Base-by-base conservation (phyloP, 2,797 vertebrate genomes). In the Periophthalmus magnuspinnatus region DNA sequence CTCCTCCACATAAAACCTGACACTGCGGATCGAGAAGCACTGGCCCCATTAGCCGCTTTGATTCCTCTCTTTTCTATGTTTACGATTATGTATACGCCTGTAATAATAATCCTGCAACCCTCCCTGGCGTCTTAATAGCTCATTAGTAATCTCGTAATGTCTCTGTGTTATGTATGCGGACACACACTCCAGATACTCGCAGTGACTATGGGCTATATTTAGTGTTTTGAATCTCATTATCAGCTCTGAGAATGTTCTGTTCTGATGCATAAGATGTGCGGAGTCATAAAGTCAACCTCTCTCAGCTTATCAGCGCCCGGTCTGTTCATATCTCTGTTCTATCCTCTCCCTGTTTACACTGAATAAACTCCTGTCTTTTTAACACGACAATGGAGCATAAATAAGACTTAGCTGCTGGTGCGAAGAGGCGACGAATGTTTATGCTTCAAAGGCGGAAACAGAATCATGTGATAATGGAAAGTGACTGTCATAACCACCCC, bases 391-490 rank as follows among this genome's bases (percentile, higher is more conserved):
- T 75, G 60, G 5, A 34, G 17, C 10, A 85, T 86, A 86, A 86
- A 85, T 90, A 82, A 83, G 45, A 84, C 74, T 14, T 66, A 34
- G 69, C 78, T 77, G 10, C 28, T 67, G 58, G 69, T 45, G 72
- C 68, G n/a, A 65, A 74, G 69, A 68, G 80, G 78, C 84, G 79
- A 81, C 72, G 82, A 82, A 84, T 68, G 61, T 69, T 74, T 67
- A 70, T 82, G 71, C 70, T 82, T 76, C 70, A 81, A 88, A 86
- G 80, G 73, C 74, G 74, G 68, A 76, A 81, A 74, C 73, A 79
- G 78, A 88, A 85, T 84, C 85, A 90, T 86, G 86, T 87, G 84
- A 84, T 88, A 86, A 91, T 89, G 83, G 84, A 87, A 90, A 90
- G 83, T 83, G 80, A 75, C 77, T 83, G 67, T 78, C 69, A 81